Conservation (phyloP, 2,797 vertebrate species). For the Phrynocephalus guinanensis region DNA sequence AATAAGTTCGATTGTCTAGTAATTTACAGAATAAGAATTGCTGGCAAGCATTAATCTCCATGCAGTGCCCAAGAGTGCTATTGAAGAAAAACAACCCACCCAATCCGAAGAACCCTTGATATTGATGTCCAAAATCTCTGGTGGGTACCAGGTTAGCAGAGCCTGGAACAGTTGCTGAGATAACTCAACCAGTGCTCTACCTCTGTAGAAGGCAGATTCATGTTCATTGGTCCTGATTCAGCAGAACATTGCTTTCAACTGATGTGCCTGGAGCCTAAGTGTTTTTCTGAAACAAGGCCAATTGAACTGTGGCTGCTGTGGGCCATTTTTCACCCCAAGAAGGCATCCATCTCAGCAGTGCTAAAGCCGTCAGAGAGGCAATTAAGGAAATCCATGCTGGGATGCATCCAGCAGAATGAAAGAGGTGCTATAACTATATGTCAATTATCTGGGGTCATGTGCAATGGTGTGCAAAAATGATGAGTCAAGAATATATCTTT, state of each 20-base stretch:
- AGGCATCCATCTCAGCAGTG: slow-evolving; percentile 4
- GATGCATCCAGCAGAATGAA: slow-evolving; percentile 39
- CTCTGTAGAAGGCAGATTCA: neutral
- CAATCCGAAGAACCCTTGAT: too few species aligned
- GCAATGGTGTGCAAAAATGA: slow-evolving; percentile 65
- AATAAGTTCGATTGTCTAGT: too few species aligned
- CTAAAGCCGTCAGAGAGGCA: slow-evolving; percentile 34
- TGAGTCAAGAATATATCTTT: slow-evolving; percentile 74
- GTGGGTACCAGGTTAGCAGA: neutral
- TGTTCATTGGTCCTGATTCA: slow-evolving; percentile 2
- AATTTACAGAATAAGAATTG: too few species aligned
- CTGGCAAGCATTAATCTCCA: too few species aligned
- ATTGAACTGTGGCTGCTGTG: neutral
- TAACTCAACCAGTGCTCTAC: neutral
- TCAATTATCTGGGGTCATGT: slow-evolving; percentile 53
- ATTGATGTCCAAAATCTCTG: too few species aligned
- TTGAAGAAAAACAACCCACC: too few species aligned
- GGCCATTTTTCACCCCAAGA: slow-evolving; percentile 21
- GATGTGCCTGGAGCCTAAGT: neutral
- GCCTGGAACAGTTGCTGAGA: neutral
- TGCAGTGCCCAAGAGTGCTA: too few species aligned
- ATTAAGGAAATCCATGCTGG: slow-evolving; percentile 40
- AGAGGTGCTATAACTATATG: neutral
- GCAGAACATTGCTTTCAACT: slow-evolving; percentile 5
- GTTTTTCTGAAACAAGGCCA: slow-evolving; percentile 27